These are phyloP conservation scores for Epirrita christyi DNA, from an alignment of 2,888 invertebrate species.

Conservation along the genomic window DNA sequence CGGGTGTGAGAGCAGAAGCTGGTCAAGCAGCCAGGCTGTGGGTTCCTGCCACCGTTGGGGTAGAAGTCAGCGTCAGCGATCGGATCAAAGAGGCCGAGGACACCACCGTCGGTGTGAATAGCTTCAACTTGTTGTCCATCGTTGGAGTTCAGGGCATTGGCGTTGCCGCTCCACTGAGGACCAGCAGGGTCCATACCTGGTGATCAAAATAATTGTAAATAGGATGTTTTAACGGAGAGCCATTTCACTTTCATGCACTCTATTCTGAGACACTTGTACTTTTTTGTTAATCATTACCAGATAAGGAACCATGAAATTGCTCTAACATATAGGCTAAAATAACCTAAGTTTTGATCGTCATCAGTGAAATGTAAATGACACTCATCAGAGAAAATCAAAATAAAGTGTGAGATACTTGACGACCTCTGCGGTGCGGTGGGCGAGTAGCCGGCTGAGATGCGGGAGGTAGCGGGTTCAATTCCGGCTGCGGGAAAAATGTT, in stretches of 20 bases:
- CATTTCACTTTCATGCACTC: too few relatives aligned
- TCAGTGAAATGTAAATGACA: too few relatives aligned
- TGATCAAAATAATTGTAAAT: constrained; percentile 32
- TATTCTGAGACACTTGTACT: too few relatives aligned
- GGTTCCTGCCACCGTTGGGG: constrained; percentile 68
- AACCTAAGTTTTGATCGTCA: too few relatives aligned
- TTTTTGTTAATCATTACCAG: too few relatives aligned
- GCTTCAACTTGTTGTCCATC: constrained; percentile 65
- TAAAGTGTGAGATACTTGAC: not conserved
- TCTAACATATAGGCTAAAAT: not conserved
- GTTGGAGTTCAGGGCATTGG: constrained; percentile 52
- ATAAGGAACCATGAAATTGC: not conserved
- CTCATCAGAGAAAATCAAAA: not conserved
- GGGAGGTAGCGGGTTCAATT: too few relatives aligned
- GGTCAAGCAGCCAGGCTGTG: constrained; percentile 66
- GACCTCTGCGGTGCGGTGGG: too few relatives aligned
- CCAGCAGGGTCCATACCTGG: constrained; percentile 69
- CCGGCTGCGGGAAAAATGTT: too few relatives aligned
- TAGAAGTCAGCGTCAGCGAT: constrained; percentile 68
- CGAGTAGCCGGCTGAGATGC: too few relatives aligned
- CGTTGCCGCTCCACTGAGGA: constrained; percentile 58
- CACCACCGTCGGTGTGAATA: constrained; percentile 69
- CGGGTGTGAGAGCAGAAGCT: constrained; percentile 68
- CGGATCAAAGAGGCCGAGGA: constrained; percentile 60
- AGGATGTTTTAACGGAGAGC: too few relatives aligned